A percentile compares a stretch with the other conserved stretches of the same genome.
Evolutionary conservation across 2,888 invertebrate genomes (phyloP).

Genomic region (Cotesia congregata): DNA sequence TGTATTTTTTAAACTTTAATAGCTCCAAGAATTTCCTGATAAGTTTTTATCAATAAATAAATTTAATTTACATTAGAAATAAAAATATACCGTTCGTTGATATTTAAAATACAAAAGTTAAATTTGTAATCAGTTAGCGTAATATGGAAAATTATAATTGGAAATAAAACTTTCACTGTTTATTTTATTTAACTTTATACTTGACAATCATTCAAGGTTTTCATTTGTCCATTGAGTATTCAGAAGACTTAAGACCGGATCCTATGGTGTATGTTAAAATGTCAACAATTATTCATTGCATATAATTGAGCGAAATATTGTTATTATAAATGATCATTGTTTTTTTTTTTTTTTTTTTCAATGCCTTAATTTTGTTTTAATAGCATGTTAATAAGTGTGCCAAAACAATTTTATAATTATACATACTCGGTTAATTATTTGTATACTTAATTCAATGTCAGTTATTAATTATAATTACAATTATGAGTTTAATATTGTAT

Average conservation of each 20-base stretch:
- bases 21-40: background rate
- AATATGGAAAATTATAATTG: constrained; percentile 23
- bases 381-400: background rate
- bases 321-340: background rate
- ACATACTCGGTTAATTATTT: background rate
- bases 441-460: background rate
- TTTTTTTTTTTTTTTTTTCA: background rate
- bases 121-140: background rate
- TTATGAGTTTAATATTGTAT: background rate
- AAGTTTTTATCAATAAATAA: background rate
- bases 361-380: background rate
- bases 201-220: constrained; percentile 39
- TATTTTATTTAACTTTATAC: constrained; percentile 13
- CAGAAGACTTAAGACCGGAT: constrained; percentile 30
- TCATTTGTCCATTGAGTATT: constrained; percentile 22
- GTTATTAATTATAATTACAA: background rate
- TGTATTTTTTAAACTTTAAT: background rate
- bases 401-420: background rate
- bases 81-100: background rate
- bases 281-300: constrained; percentile 41
- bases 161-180: constrained; percentile 12
- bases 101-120: background rate
- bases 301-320: constrained; percentile 23
- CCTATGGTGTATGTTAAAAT: constrained; percentile 39
- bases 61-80: background rate